Evolutionary conservation across 2,113 vertebrate genomes (phyloP), one percentile per base, ranked within the genome.

Genomic region (Cyanoramphus novaezelandiae): DNA sequence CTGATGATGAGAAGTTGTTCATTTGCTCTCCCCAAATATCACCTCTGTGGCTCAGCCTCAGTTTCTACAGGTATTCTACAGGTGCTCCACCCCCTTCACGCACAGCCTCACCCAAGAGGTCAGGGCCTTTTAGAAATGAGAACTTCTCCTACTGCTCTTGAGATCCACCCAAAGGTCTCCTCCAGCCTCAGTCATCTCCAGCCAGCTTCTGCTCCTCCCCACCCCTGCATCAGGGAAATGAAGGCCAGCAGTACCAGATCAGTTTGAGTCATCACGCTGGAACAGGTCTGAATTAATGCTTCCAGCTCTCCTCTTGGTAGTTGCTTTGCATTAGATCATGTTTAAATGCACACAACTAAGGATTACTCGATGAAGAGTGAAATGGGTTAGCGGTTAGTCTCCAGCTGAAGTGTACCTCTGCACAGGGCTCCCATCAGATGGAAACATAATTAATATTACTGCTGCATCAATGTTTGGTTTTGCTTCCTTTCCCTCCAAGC

Each of bases 401-500:
- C 33, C 37, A 27, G 72, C 53, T 88, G 70, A 90, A 93, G 80
- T 0, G 50, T 5, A 93, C 63, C 82, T 39, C 60, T 78, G 83
- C 88, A 43, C 90, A 37, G n/a, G 82, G 88, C 82, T 90, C 63
- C 79, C 37, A 0, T 86, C 82, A 92, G 90, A 80, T 29, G 28
- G 67, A 70, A 91, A 60, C 41, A 6, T 28, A 93, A 86, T 59
- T 59, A 78, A 68, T 39, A 39, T 39, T 39, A 91, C 77, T 4
- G 10, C 62, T 88, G 23, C 43, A 75, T 60, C 55, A 9, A 19
- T 33, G 85, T 33, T 91, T 77, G 69, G 2, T 24, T 93, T 72
- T 91, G 92, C 88, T 92, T 95, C 80, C 83, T 86, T 84, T 50
- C 71, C 67, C 39, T 72, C 90, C 82, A 93, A 82, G 91, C 92